Percentiles rank a stretch among this genome's conserved stretches.
Evolutionary conservation across 2,797 vertebrate genomes (phyloP).

Genomic region (Australoheros facetus): DNA sequence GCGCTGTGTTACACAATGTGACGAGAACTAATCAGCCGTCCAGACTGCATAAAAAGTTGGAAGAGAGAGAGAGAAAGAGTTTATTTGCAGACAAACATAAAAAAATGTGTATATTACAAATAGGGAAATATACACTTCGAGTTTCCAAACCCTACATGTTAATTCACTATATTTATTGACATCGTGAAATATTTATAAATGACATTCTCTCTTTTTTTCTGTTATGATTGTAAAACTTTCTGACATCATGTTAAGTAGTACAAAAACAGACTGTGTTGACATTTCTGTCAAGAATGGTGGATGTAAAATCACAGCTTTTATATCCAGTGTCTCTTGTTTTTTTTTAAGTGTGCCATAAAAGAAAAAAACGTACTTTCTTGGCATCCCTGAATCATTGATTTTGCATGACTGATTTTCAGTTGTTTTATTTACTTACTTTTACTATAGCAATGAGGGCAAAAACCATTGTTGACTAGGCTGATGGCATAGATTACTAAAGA

Average conservation of each 20-base stretch:
- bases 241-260: not conserved
- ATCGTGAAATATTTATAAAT: not conserved
- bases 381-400: not conserved
- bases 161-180: not conserved
- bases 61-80: not conserved
- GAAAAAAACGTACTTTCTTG: not conserved
- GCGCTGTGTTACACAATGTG: not conserved
- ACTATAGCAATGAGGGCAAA: not conserved
- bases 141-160: not conserved
- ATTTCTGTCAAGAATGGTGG: not conserved
- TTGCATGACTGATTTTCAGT: not conserved
- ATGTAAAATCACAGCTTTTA: not conserved
- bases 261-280: not conserved
- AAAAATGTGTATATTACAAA: not conserved
- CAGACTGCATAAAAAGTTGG: conserved; percentile 50
- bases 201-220: not conserved
- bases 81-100: not conserved
- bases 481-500: conserved; percentile 19
- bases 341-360: not conserved
- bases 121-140: not conserved
- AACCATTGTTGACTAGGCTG: not conserved
- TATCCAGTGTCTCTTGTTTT: not conserved
- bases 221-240: not conserved
- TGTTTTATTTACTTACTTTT: not conserved
- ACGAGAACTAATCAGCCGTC: not conserved